A percentile compares a stretch with the other conserved stretches of the same genome.
Conservation (phyloP, 2,797 vertebrate species). For the Hafferia zeledoni region DNA sequence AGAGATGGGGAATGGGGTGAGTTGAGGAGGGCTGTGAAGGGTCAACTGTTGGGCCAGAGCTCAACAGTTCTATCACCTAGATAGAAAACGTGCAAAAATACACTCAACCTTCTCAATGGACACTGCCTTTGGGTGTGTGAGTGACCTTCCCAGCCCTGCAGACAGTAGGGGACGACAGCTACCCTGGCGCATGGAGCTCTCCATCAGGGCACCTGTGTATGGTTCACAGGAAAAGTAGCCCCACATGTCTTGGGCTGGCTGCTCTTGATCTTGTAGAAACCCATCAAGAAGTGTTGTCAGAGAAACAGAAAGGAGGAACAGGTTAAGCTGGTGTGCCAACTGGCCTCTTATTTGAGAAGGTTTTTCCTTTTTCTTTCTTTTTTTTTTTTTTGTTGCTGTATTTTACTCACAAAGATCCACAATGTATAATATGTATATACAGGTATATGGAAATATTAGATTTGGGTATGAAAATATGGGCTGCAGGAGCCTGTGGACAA, state of each 20-base stretch:
- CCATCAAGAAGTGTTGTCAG: background rate
- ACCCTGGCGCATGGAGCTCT: fast-evolving
- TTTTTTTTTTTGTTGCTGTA: background rate
- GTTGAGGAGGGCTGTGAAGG: background rate
- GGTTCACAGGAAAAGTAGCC: background rate
- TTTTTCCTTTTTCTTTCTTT: conserved; percentile 29
- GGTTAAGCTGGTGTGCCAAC: conserved; percentile 39
- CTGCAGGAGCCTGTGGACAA: conserved; percentile 75
- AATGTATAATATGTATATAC: conserved; percentile 43
- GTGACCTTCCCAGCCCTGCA: background rate
- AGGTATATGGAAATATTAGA: conserved; percentile 55
- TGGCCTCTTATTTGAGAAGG: conserved; percentile 52
- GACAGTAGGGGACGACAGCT: fast-evolving
- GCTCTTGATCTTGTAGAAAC: background rate
- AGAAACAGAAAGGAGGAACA: background rate
- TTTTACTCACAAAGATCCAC: conserved; percentile 41
- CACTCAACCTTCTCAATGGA: background rate
- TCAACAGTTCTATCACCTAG: background rate
- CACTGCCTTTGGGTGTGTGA: fast-evolving
- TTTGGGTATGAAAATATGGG: conserved; percentile 68
- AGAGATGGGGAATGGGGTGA: background rate
- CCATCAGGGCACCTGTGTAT: fast-evolving
- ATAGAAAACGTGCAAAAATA: background rate
- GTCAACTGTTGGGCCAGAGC: background rate
- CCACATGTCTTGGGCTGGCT: background rate